Base-by-base conservation (phyloP, 2,888 invertebrate genomes). In the Nemotelus nigrinus region DNA sequence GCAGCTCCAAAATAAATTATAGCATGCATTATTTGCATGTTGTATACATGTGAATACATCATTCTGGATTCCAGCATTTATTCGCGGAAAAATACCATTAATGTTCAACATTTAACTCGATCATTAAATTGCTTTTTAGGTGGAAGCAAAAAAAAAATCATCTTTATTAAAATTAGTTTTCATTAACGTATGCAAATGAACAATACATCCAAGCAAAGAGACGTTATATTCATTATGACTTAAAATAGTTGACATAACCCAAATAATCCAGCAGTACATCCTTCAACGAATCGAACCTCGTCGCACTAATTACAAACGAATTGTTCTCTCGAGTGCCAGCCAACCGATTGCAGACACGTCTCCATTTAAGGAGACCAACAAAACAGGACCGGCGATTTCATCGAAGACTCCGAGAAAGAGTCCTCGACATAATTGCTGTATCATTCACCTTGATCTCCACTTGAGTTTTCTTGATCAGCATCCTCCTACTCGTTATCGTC, bases 321-420 rank as follows among this genome's bases (percentile, higher is more conserved):
- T 74, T 74, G 74, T 74, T 74, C 63, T 48, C 74, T 43, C 57
- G 41, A 74, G 74, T 74, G 74, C 25, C 41, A 55, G 70, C 44
- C 60, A 48, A n/a, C 25, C 25, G 25, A 25, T 25, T 25, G 47
- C 50, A 63, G 47, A 63, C 60, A 74, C 48, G 47, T 63, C 41
- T 48, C 74, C 74, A 74, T 74, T 74, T 74, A 74, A 48, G 63
- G 74, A 74, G 63, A 74, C 63, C 74, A 74, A 74, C 60, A 74
- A 47, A 74, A 74, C 74, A 74, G 74, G 74, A 74, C 63, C 60
- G 63, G 44, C 8, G 7, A 10, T 8, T 25, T 60, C 60, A 44
- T 60, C 48, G 60, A 63, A 63, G 47, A 60, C 25, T 43, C 39
- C 44, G 43, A 74, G 25, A 47, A 48, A 50, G 48, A 48, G 74